Conservation (phyloP, 2,888 invertebrate species). For the Craniophora ligustri region DNA sequence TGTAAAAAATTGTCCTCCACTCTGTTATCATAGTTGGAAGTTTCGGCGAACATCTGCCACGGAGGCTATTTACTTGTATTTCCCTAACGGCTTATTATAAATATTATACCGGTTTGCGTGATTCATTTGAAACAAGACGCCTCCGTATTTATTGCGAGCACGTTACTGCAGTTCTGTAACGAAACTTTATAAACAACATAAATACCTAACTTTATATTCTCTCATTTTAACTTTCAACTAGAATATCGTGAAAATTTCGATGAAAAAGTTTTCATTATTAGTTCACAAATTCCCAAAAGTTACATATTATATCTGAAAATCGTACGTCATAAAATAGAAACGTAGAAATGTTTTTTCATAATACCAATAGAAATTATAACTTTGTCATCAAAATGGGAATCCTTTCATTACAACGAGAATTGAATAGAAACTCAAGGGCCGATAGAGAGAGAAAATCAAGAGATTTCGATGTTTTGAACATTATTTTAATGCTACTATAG, state of each 20-base stretch:
- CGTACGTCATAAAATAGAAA: neutral
- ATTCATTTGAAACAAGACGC: slow-evolving; percentile 57
- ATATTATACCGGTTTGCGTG: slow-evolving; percentile 53
- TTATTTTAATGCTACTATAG: slow-evolving; percentile 25
- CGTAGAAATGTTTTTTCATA: slow-evolving; percentile 16
- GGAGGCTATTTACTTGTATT: slow-evolving; percentile 56
- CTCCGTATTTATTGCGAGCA: slow-evolving; percentile 50
- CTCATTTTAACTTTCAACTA: slow-evolving; percentile 21
- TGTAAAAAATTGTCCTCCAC: slow-evolving; percentile 62
- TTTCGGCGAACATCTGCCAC: slow-evolving; percentile 42
- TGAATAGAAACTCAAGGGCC: slow-evolving; percentile 25
- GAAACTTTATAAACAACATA: slow-evolving; percentile 20
- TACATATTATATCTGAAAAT: slow-evolving; percentile 16
- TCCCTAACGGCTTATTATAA: slow-evolving; percentile 61
- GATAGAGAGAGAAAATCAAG: too few species aligned
- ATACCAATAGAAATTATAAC: slow-evolving; percentile 27
- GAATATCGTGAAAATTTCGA: slow-evolving; percentile 1
- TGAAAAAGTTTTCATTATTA: slow-evolving; percentile 7
- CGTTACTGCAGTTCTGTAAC: slow-evolving; percentile 45
- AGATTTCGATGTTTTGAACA: slow-evolving; percentile 17
- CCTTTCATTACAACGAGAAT: slow-evolving; percentile 37
- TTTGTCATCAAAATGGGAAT: slow-evolving; percentile 33
- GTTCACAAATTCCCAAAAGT: slow-evolving; percentile 21
- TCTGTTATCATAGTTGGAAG: slow-evolving; percentile 53
- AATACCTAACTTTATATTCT: slow-evolving; percentile 14